Percentiles rank a stretch among this genome's conserved stretches.
Evolutionary conservation across 1,140 invertebrate genomes (phyloP).

Genomic region (Aphelinus certus): DNA sequence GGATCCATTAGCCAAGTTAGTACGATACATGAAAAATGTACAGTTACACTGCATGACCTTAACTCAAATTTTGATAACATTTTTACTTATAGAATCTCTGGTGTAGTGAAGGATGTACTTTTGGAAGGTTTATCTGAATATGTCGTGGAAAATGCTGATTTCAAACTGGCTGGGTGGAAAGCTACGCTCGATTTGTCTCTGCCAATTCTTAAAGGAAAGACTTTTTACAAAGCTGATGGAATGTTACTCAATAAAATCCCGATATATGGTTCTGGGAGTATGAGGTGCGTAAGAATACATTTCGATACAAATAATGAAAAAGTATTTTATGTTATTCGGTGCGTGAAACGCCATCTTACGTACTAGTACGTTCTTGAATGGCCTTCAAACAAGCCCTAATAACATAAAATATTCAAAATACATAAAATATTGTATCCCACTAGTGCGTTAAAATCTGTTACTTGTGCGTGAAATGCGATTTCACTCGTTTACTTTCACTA

Average conservation of each 20-base stretch:
- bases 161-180: conserved; percentile 31
- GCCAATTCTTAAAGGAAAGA: conserved; percentile 16
- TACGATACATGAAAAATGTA: not conserved
- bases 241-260: conserved; percentile 4
- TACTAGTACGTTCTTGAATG: no score
- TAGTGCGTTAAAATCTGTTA: no score
- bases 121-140: conserved; percentile 36
- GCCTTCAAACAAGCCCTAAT: no score
- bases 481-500: no score
- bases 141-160: conserved; percentile 21
- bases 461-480: no score
- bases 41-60: not conserved
- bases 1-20: conserved; percentile 4
- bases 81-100: not conserved
- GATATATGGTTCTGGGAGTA: conserved; percentile 26
- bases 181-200: conserved; percentile 16
- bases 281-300: no score
- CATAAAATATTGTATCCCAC: no score
- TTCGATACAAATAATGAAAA: no score
- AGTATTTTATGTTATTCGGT: no score
- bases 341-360: no score
- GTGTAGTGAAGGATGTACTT: not conserved
- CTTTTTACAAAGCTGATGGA: conserved; percentile 13
- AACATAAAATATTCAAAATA: no score
- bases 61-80: conserved; percentile 7